Evolutionary conservation across 2,888 invertebrate species (phyloP).

Genomic region (Cataglyphis albicans): DNA sequence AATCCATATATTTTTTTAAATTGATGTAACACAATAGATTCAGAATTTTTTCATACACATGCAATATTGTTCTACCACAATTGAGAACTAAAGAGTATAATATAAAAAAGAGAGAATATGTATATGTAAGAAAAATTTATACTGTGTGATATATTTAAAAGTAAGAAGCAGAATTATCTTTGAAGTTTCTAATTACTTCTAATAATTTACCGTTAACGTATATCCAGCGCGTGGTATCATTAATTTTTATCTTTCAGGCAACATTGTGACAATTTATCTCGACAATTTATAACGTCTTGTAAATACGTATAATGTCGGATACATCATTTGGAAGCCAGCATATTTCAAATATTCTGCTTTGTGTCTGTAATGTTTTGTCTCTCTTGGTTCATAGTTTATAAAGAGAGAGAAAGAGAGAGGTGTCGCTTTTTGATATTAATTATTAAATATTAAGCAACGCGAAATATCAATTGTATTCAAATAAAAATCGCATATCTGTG

Average conservation of each 20-base stretch:
- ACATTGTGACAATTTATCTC: constrained; percentile 14
- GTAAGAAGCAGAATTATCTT: too few species aligned
- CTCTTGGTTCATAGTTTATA: not conserved
- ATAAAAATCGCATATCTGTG: not conserved
- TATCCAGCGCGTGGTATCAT: not conserved
- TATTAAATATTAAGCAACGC: constrained; percentile 7
- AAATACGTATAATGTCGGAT: not conserved
- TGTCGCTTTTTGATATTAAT: not conserved
- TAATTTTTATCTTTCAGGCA: constrained; percentile 12
- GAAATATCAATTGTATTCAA: constrained; percentile 18
- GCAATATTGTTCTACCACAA: too few species aligned
- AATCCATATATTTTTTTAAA: not conserved
- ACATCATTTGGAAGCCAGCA: not conserved
- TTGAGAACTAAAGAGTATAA: too few species aligned
- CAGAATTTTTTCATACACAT: too few species aligned
- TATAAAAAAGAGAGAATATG: too few species aligned
- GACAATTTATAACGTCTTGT: not conserved
- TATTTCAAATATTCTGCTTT: constrained; percentile 21
- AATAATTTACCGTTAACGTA: constrained; percentile 14
- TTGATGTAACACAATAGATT: too few species aligned
- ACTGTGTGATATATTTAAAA: too few species aligned
- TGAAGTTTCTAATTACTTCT: not conserved
- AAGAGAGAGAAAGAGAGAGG: not conserved
- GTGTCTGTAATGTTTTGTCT: not conserved
- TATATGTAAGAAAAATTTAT: too few species aligned